Base-by-base conservation (phyloP, 2,888 invertebrate species). In the Argyra leucocephala region DNA sequence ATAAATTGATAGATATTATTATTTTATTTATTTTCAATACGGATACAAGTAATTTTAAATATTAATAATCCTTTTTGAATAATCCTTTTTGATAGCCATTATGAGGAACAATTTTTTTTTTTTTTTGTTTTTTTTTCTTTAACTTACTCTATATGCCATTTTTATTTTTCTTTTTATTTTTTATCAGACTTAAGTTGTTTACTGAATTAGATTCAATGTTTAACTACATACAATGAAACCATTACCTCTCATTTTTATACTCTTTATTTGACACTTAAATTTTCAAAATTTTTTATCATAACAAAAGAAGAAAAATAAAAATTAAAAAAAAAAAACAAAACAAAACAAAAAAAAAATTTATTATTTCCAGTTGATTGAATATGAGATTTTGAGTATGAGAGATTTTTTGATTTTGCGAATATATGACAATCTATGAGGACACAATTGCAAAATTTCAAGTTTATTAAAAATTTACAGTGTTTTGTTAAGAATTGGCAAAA, bases 131-230 rank as follows among this genome's bases (percentile, higher is more conserved):
- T 21, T 10, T 12, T 57, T 22, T 36, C n/a, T 22, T n/a, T 6
- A 63, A 68, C 71, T 72, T 68, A 76, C 76, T 74, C 76, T 76
- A 72, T 75, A 75, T 66, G 76, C 75, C 76, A 76, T 76, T 65
- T 72, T 74, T 63, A 58, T 65, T 57, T 58, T 72, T 72, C 71
- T 67, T 69, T 62, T 60, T 60, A 67, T 64, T 26, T 59, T 65
- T 65, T n/a, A n/a, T n/a, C n/a, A n/a, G n/a, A n/a, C n/a, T 64
- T 63, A 37, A 64, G 22, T 65, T 66, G 63, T 48, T 65, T 2
- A 48, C n/a, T 48, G 48, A 48, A 48, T 48, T 48, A 48, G 48
- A 48, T 48, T 48, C 48, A 48, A 48, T 48, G 48, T 5, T 18
- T 18, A 48, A 48, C 48, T 48, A 48, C 18, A 48, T 48, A 48